Base-by-base conservation (phyloP, 2,888 invertebrate genomes). In the Agrotis exclamationis region DNA sequence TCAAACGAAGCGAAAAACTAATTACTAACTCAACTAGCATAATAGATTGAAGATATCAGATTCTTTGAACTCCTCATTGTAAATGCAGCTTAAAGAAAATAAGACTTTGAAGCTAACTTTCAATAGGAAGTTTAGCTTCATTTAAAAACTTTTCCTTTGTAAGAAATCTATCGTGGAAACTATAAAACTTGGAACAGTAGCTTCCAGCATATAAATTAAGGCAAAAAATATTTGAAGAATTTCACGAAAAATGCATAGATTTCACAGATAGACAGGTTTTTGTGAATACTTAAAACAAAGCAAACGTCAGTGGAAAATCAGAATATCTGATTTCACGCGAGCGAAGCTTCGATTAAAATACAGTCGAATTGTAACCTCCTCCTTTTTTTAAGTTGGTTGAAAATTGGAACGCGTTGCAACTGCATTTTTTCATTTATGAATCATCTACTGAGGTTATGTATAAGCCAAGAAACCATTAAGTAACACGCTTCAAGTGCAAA, bases 401-500 rank as follows among this genome's bases (percentile, higher is more conserved):
- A 58, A 58, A 47, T 62, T 20, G 28, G 50, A 18, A 14, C 22
- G 47, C 11, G 51, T 33, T 70, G 13, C 20, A 71, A 53, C 20
- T 64, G 44, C 50, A 45, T 24, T 80, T 65, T 53, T 66, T 54
- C 33, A 57, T 72, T 63, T 76, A 56, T 53, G 53, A 62, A 60
- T 70, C 62, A 51, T 57, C 58, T 28, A 18, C 54, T 64, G 39
- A 63, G 51, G 67, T 64, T 24, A 51, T 59, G 56, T 56, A n/a
- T n/a, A 72, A 70, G 82, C 63, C 69, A 63, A 63, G 71, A 66
- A 74, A 69, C 70, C 76, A 71, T 64, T 74, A 72, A 48, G 59
- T 76, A 51, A 75, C 78, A 24, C 54, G 67, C 68, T 72, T 73
- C 77, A 66, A 79, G 71, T 65, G 76, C 71, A 87, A 85, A 84